Percentiles rank a stretch among this genome's conserved stretches.
These are phyloP conservation scores for Acleris cristana DNA, from an alignment of 2,888 invertebrate genomes.

Conservation along the genomic window DNA sequence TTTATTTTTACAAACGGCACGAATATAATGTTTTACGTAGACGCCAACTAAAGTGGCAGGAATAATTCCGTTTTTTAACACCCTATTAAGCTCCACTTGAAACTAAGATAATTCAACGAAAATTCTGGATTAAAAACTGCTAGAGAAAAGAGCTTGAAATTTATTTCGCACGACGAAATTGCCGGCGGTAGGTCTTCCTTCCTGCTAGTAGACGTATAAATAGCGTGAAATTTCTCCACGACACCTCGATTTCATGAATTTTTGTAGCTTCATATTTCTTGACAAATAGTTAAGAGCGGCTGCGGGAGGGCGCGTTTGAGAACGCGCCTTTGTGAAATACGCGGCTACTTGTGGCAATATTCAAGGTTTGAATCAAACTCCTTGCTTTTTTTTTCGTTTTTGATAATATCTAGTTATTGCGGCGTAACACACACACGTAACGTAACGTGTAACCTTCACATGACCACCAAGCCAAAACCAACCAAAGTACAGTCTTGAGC, in stretches of 20 bases:
- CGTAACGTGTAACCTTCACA: too few relatives aligned
- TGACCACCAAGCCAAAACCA: too few relatives aligned
- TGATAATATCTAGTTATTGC: not conserved
- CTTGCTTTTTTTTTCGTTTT: constrained; percentile 9
- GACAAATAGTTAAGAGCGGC: constrained; percentile 53
- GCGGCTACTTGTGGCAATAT: constrained; percentile 21
- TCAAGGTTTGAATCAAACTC: constrained; percentile 8
- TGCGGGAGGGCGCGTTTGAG: constrained; percentile 31
- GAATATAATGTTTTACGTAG: not conserved
- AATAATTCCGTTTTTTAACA: constrained; percentile 14
- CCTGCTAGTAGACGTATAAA: constrained; percentile 51
- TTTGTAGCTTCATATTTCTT: constrained; percentile 56
- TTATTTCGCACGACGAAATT: constrained; percentile 53
- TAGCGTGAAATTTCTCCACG: constrained; percentile 53
- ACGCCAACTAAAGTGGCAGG: not conserved
- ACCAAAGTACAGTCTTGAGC: too few relatives aligned
- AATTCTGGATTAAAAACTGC: constrained; percentile 49
- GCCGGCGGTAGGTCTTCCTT: constrained; percentile 53
- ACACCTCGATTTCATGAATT: constrained; percentile 56
- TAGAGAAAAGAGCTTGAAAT: constrained; percentile 47
- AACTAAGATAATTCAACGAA: constrained; percentile 47
- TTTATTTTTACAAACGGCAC: not conserved
- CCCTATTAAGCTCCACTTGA: constrained; percentile 7
- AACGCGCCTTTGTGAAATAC: constrained; percentile 31
- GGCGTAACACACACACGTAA: not conserved